Conservation (phyloP, 2,797 vertebrate species). For the Rhynchotus rufescens region DNA sequence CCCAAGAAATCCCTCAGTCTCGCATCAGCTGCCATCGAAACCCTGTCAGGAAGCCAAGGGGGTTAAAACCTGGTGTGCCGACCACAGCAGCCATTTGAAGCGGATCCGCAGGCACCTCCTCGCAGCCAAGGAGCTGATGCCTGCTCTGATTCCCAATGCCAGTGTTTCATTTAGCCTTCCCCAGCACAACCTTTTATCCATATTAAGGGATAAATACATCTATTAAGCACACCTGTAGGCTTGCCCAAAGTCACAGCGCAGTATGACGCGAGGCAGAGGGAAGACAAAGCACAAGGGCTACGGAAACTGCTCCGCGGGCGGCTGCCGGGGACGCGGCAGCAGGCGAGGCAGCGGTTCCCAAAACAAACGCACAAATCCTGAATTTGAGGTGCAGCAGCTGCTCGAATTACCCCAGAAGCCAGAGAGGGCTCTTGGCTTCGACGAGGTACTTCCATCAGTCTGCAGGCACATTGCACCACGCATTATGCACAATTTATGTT, state of each 20-base stretch:
- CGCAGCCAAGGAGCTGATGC: not conserved
- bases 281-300: conserved; percentile 22
- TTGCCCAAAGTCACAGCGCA: not conserved
- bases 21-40: not conserved
- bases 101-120: not conserved
- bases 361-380: conserved; percentile 16
- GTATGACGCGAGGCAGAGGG: not conserved
- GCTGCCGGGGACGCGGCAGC: not conserved
- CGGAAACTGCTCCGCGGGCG: not conserved
- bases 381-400: not conserved
- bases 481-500: not conserved
- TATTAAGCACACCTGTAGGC: not conserved
- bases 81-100: not conserved
- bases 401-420: not conserved
- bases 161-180: not conserved
- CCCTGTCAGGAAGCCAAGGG: not conserved
- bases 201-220: not conserved
- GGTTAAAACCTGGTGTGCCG: not conserved
- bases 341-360: not conserved
- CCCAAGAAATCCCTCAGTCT: rapidly evolving
- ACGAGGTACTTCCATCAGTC: not conserved
- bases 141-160: not conserved
- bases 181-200: not conserved
- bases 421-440: not conserved
- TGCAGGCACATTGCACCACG: not conserved